phyloP scores from a whole-genome alignment of 2,113 vertebrate species.

The Protomyctophum bolini region DNA sequence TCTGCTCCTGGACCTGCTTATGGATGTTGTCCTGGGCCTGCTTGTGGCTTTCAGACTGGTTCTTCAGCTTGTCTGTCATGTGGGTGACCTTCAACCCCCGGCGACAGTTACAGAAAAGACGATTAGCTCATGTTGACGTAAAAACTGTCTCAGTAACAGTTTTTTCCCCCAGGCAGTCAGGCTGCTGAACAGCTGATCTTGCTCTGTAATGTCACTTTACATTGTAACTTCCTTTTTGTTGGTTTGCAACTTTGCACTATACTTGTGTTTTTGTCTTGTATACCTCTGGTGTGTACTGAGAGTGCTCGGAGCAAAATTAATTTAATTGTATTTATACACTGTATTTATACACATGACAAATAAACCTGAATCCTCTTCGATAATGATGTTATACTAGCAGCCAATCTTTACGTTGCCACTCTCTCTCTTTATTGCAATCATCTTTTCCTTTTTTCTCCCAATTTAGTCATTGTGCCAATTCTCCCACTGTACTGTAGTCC shows the following conservation, averaged over 20 bases:
- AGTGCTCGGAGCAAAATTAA: background rate
- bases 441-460: too few species aligned
- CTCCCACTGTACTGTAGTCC: background rate
- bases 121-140: rapidly evolving
- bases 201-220: background rate
- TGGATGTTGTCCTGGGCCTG: constrained; percentile 97
- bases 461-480: background rate
- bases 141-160: background rate
- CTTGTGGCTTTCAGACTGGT: constrained; percentile 98
- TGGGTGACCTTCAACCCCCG: constrained; percentile 83
- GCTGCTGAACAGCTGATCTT: background rate
- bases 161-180: background rate
- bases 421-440: background rate
- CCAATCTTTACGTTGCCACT: background rate
- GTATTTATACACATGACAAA: too few species aligned
- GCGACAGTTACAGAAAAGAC: background rate
- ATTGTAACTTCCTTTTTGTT: background rate
- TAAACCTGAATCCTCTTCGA: too few species aligned
- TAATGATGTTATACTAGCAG: background rate
- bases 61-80: constrained; percentile 94
- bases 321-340: too few species aligned
- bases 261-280: too few species aligned
- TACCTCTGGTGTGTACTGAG: background rate
- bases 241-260: background rate
- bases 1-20: constrained; percentile 96